These are phyloP conservation scores for Tipula confusa DNA, from an alignment of 2,888 invertebrate genomes.

Conservation along the genomic window DNA sequence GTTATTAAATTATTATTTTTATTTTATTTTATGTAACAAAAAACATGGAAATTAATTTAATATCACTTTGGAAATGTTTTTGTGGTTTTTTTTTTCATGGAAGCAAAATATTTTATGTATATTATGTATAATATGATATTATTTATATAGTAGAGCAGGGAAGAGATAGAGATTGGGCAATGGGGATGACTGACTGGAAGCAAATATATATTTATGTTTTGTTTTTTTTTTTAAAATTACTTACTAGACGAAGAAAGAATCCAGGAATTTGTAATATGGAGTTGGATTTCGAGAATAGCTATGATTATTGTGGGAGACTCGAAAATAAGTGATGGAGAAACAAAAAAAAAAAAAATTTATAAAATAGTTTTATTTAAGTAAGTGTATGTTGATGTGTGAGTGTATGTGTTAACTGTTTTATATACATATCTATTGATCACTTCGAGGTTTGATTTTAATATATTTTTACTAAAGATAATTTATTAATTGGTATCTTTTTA, in stretches of 20 bases:
- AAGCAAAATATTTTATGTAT: background rate
- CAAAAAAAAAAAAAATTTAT: background rate
- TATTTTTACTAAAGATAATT: slow-evolving; percentile 4
- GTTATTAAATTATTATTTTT: background rate
- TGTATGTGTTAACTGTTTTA: background rate
- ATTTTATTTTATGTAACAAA: slow-evolving; percentile 4
- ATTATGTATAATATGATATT: no score
- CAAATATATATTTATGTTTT: no score
- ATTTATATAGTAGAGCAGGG: background rate
- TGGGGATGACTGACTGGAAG: background rate
- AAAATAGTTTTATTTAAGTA: background rate
- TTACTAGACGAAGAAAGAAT: background rate
- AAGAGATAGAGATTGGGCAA: background rate
- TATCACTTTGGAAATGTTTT: slow-evolving; percentile 9
- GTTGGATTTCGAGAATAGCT: no score
- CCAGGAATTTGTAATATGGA: background rate
- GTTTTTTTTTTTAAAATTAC: background rate
- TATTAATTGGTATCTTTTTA: slow-evolving; percentile 13
- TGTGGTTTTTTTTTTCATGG: background rate
- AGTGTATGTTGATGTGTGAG: background rate
- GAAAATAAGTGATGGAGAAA: background rate
- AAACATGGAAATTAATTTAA: slow-evolving; percentile 12
- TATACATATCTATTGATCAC: background rate
- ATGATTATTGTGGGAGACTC: background rate
- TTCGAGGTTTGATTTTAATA: background rate